Evolutionary conservation across 53 echinoderm and acorn worm species (phyloP), one percentile per base, ranked within the genome.

Genomic region (Apostichopus leukothele): DNA sequence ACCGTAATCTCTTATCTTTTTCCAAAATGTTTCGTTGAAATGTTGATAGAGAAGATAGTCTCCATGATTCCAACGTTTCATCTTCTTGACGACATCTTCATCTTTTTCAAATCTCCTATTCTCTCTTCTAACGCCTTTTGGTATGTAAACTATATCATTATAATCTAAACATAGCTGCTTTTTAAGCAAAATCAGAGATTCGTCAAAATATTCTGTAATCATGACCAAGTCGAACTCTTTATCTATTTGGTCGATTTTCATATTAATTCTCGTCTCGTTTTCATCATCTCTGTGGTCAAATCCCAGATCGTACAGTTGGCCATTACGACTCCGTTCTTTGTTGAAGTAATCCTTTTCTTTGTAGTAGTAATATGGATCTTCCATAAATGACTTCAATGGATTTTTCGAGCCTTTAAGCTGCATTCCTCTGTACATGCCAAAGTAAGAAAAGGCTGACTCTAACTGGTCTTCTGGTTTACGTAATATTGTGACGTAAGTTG

Each of bases 21-120:
- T 67, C 93, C 93, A 93, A 86, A 93, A 93, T 39, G 93, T 93
- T 73, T 57, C 51, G 78, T 93, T 93, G 75, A 93, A 93, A 57
- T 86, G 85, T 27, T 93, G 89, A 18, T 93, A 93, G 10, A 93
- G 88, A 85, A 91, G 74, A 5, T 74, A 77, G 53, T 93, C 93
- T 27, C 85, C 93, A 5, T 84, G 73, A 52, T 57, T 91, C 93
- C 93, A 93, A 50, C 61, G 9, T n/a, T 68, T 86, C 9, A 91
- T 89, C 20, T 84, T 90, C 7, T 90, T 67, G 9, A 27, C 78
- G 1, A 88, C 4, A 26, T 18, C 12, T 3, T 57, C 84, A 22
- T 78, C 10, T 51, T 78, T 78, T 50, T 51, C 78, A 78, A 51
- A 78, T 78, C 4, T 78, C 6, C 1, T 7, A 53, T 51, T 52